phyloP scores from a whole-genome alignment of 2,888 invertebrate genomes.

The Magallana nippona region DNA sequence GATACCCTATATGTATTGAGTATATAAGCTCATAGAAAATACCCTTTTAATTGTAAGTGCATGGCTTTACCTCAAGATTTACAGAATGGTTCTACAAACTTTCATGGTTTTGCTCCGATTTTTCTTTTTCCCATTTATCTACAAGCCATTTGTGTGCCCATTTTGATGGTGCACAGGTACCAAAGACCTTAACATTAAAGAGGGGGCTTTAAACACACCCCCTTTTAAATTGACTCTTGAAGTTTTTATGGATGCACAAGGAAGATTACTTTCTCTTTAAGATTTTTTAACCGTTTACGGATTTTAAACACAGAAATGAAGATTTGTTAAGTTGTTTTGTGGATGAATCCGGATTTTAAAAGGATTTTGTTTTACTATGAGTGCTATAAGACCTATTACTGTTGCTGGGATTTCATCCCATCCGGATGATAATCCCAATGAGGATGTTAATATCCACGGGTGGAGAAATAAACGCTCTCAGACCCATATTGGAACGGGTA shows the following conservation, averaged over 20 bases:
- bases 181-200: neutral
- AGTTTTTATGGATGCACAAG: constrained; percentile 31
- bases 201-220: constrained; percentile 18
- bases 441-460: neutral
- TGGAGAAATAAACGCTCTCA: constrained; percentile 40
- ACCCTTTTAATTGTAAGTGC: neutral
- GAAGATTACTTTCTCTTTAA: constrained; percentile 33
- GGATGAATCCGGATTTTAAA: too few species aligned
- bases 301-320: constrained; percentile 22
- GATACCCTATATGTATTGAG: constrained; percentile 23
- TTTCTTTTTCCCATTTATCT: neutral
- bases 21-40: neutral
- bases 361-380: neutral
- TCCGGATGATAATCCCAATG: neutral
- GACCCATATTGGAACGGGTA: constrained; percentile 39
- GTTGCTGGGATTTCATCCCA: neutral
- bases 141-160: neutral
- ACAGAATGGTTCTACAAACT: neutral
- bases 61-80: neutral
- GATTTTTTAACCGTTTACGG: neutral
- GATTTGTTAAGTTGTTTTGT: neutral
- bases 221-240: constrained; percentile 34
- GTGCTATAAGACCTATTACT: neutral
- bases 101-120: neutral
- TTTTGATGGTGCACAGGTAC: constrained; percentile 5